Evolutionary conservation across 2,797 vertebrate species (phyloP), one percentile per base, ranked within the genome.

Genomic region (Heliangelus exortis): DNA sequence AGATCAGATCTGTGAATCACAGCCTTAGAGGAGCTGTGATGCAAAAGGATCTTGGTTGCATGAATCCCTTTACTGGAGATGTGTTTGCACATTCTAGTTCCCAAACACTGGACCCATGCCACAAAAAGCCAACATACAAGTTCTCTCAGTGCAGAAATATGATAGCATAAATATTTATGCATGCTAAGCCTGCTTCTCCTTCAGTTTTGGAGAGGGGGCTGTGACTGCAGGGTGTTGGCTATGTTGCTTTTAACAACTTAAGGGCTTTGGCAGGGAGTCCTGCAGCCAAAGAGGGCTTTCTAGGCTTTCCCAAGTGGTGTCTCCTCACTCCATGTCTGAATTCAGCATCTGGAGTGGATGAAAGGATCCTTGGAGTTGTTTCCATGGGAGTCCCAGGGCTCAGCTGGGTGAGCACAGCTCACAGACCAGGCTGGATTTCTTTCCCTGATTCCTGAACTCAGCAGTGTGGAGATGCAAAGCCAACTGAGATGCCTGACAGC

Each of bases 121-220:
- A 73, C 78, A 73, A 59, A 63, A 4, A 84, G 19, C 14, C 55
- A 63, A 15, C 12, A 12, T 4, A 48, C 7, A 62, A 25, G 34
- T 69, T 22, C 58, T 66, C 58, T 22, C 33, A 21, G 47, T 25
- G 45, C 33, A 92, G 66, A 74, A 88, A 66, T 88, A 25, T 14
- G 74, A 7, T 5, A n/a, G 29, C 45, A 20, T 31, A 34, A 69
- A 34, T 26, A 33, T 3, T 8, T 11, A 2, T 3, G 3, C 1
- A 0, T 21, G 4, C 18, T 51, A 74, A 75, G 21, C 57, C 59
- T 34, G 19, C 26, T 5, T 22, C 47, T 53, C 58, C 47, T 68
- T 31, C 59, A 45, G 9, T 59, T 23, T 48, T 59, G 62, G n/a
- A 39, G 18, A 26, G 29, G 22, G 86, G 43, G 51, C 55, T 65